phyloP scores from a whole-genome alignment of 2,888 invertebrate species.

The Acanthosepion pharaonis region DNA sequence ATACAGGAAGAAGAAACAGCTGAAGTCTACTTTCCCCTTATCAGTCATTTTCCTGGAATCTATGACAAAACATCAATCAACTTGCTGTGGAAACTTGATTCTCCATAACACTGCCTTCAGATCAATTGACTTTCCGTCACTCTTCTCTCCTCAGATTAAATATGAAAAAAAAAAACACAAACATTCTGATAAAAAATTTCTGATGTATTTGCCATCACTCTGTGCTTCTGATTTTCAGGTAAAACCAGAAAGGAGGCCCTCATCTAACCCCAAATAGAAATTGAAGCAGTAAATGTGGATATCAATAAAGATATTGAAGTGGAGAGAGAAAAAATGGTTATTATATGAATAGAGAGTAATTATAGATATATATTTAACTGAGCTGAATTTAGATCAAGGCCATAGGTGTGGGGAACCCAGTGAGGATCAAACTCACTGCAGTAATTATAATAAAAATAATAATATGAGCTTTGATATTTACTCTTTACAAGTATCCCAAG shows the following conservation, averaged over 20 bases:
- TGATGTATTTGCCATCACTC: neutral
- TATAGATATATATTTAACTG: too few species aligned
- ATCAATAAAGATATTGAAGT: too few species aligned
- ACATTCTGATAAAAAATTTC: neutral
- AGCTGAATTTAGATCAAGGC: too few species aligned
- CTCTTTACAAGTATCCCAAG: too few species aligned
- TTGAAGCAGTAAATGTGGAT: neutral
- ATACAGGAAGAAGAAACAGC: neutral
- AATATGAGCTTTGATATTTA: too few species aligned
- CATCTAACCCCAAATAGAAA: neutral
- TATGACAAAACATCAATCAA: constrained; percentile 21
- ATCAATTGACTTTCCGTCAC: neutral
- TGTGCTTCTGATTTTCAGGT: neutral
- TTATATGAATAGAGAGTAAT: too few species aligned
- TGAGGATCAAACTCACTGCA: too few species aligned
- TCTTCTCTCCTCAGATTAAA: neutral
- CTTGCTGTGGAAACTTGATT: neutral
- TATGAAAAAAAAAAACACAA: neutral
- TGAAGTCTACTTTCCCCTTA: neutral
- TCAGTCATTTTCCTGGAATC: neutral
- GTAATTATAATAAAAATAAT: too few species aligned
- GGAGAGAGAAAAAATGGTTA: too few species aligned
- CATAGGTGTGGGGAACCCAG: too few species aligned
- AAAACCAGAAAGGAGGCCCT: neutral
- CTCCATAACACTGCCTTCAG: neutral